Evolutionary conservation across 1,140 invertebrate species (phyloP).

Genomic region (Sminthurides bifidus): DNA sequence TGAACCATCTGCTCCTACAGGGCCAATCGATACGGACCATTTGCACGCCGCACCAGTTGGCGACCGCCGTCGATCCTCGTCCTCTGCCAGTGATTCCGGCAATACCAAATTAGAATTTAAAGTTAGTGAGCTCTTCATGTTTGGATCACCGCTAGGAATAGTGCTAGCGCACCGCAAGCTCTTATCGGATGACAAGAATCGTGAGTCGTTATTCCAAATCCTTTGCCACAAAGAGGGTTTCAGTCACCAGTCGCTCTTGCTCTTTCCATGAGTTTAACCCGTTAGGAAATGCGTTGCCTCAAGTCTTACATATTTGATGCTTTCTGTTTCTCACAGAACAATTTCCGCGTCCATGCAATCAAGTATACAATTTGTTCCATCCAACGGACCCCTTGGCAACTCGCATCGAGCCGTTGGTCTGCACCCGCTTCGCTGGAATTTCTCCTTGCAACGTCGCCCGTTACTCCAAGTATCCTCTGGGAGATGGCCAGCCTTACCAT

Average conservation of each 20-base stretch:
- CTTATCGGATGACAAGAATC: constrained; percentile 48
- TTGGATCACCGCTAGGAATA: constrained; percentile 86
- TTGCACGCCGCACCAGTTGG: constrained; percentile 21
- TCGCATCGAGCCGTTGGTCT: constrained; percentile 84
- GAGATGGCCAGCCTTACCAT: constrained; percentile 87
- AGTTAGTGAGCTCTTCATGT: constrained; percentile 89
- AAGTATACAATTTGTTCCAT: constrained; percentile 98
- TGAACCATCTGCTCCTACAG: no score
- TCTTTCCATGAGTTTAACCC: neutral
- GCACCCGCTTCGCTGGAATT: constrained; percentile 77
- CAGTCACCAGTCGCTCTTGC: no score
- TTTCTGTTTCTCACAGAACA: constrained; percentile 4
- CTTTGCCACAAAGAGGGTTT: no score
- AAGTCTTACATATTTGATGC: neutral
- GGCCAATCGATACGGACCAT: constrained; percentile 25
- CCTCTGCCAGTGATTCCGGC: constrained; percentile 49
- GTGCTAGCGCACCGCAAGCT: constrained; percentile 81
- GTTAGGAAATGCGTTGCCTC: neutral
- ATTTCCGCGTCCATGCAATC: constrained; percentile 57
- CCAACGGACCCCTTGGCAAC: constrained; percentile 90
- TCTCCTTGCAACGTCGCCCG: constrained; percentile 85
- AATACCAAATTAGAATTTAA: constrained; percentile 78
- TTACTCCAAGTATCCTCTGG: constrained; percentile 92
- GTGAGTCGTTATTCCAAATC: no score
- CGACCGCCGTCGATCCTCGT: constrained; percentile 32